phyloP scores from a whole-genome alignment of 2,797 vertebrate genomes.

The Smutsia temminckii region DNA sequence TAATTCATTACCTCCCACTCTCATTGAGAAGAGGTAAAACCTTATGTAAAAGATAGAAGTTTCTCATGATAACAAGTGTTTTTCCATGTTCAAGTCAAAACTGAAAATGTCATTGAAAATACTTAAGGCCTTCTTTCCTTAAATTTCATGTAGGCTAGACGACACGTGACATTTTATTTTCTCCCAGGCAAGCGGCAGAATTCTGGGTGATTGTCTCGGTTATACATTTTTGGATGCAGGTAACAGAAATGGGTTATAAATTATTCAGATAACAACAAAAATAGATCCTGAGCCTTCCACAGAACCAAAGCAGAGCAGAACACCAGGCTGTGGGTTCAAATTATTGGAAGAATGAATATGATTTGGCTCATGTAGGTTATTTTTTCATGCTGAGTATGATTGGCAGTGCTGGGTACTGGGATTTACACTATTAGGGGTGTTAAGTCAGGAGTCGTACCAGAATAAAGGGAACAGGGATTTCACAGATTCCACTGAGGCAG shows the following conservation, averaged over 20 bases:
- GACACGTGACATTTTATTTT: background rate
- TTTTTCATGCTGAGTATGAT: background rate
- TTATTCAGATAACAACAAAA: background rate
- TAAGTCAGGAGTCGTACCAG: background rate
- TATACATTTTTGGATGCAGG: background rate
- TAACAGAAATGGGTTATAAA: background rate
- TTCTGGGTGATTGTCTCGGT: background rate
- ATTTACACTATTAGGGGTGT: background rate
- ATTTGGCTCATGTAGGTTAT: background rate
- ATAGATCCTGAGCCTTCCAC: background rate
- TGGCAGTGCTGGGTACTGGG: rapidly evolving
- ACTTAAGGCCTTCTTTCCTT: background rate
- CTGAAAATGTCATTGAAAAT: background rate
- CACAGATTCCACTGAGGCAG: background rate
- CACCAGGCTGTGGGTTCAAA: background rate
- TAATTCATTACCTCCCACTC: background rate
- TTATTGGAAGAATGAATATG: background rate
- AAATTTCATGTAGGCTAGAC: background rate
- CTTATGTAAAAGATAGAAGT: background rate
- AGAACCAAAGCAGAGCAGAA: background rate
- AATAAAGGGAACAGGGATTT: background rate
- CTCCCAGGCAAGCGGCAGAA: background rate
- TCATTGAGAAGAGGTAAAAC: background rate
- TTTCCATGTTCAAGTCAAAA: background rate
- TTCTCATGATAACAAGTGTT: background rate